These are phyloP conservation scores for Cylas formicarius DNA, from an alignment of 1,140 invertebrate species.

Conservation along the genomic window DNA sequence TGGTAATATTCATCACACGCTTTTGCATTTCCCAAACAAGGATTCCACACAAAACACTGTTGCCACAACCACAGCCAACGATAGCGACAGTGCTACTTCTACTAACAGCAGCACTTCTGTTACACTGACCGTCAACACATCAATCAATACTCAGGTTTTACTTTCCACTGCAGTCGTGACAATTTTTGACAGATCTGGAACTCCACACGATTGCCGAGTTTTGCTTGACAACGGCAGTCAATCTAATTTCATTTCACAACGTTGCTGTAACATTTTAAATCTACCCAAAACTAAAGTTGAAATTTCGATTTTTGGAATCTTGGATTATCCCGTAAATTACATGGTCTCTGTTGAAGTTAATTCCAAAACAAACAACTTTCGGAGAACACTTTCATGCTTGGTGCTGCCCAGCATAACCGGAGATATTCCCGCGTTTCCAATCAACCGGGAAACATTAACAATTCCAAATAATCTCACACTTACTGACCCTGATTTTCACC, in stretches of 20 bases:
- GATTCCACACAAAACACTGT: no score
- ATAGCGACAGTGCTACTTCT: no score
- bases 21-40: no score
- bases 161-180: slow-evolving; percentile 7
- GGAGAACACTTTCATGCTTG: slow-evolving; percentile 13
- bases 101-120: no score
- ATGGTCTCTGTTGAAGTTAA: slow-evolving; percentile 3
- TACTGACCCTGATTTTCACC: no score
- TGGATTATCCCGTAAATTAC: slow-evolving; percentile 1
- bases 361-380: slow-evolving; percentile 13
- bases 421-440: slow-evolving; percentile 12
- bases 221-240: slow-evolving; percentile 13
- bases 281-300: slow-evolving; percentile 4
- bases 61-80: no score
- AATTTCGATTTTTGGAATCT: slow-evolving; percentile 3
- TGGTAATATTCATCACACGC: no score
- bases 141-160: no score
- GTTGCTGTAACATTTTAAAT: slow-evolving; percentile 7
- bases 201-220: slow-evolving; percentile 4
- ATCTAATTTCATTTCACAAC: slow-evolving; percentile 12
- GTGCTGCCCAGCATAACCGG: slow-evolving; percentile 18
- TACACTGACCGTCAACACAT: no score
- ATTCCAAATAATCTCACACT: slow-evolving; percentile 25
- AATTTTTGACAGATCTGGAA: slow-evolving; percentile 4
- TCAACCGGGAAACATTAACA: slow-evolving; percentile 17